phyloP scores from a whole-genome alignment of 2,113 vertebrate species.

The Noturus placidus region DNA sequence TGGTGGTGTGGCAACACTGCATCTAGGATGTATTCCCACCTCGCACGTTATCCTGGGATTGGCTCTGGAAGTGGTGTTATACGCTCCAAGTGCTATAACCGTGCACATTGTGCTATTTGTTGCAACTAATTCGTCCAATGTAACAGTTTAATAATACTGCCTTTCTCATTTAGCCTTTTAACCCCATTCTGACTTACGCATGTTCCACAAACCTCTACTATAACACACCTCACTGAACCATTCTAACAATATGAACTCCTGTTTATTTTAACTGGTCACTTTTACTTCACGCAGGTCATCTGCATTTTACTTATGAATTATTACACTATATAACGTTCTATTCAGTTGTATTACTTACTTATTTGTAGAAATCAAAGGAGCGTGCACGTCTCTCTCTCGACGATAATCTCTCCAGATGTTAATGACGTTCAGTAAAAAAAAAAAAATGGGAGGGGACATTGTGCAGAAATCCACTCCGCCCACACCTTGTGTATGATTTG shows the following conservation, averaged over 20 bases:
- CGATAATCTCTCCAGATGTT: constrained; percentile 33
- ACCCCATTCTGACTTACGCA: not conserved
- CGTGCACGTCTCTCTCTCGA: not conserved
- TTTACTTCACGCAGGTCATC: not conserved
- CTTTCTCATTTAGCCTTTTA: not conserved
- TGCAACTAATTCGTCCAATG: not conserved
- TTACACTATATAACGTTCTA: not conserved
- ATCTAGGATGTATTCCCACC: not conserved
- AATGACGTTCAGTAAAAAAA: not conserved
- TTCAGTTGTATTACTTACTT: not conserved
- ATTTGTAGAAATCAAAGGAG: not conserved
- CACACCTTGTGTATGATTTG: constrained; percentile 7
- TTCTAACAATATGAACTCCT: not conserved
- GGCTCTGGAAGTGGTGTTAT: not conserved
- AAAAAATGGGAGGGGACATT: not conserved
- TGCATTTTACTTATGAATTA: not conserved
- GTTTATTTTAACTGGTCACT: not conserved
- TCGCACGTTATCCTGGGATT: not conserved
- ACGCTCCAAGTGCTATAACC: not conserved
- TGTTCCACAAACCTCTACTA: not conserved
- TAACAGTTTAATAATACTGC: not conserved
- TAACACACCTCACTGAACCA: not conserved
- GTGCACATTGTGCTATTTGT: not conserved
- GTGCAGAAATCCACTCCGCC: constrained; percentile 45
- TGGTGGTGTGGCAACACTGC: not conserved